Evolutionary conservation across 2,113 vertebrate genomes (phyloP).

Genomic region (Charina bottae): DNA sequence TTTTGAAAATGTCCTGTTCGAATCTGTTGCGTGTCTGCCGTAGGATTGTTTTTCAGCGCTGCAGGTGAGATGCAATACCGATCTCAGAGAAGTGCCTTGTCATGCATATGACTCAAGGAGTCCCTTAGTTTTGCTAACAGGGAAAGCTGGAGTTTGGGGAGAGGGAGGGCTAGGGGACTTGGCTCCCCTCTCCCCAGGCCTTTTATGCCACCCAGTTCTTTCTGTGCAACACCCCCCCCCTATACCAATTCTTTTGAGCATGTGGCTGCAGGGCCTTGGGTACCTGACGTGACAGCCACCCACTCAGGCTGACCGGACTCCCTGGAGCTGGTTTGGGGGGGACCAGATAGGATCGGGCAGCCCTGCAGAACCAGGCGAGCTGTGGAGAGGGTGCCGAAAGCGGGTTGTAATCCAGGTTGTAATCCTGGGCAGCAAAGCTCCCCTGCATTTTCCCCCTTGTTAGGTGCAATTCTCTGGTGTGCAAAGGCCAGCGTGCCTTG

Average conservation of each 20-base stretch:
- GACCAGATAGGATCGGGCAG: neutral
- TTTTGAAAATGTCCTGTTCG: too few relatives aligned
- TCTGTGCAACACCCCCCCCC: neutral
- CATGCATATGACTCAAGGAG: neutral
- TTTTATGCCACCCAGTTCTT: neutral
- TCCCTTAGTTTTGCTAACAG: neutral
- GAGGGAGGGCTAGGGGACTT: neutral
- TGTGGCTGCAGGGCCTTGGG: too few relatives aligned
- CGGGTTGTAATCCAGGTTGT: neutral
- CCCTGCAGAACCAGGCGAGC: neutral
- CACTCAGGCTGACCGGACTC: neutral
- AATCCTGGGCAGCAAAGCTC: neutral
- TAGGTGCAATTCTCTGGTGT: neutral
- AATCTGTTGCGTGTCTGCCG: neutral
- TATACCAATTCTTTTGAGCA: neutral
- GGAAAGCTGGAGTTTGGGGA: neutral
- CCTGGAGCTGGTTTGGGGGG: neutral
- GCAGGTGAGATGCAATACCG: neutral
- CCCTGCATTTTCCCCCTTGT: neutral
- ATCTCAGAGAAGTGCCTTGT: neutral
- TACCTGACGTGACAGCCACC: neutral
- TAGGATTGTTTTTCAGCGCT: neutral
- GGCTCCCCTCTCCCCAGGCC: neutral
- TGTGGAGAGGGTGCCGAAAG: accelerated
- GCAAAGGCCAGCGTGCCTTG: neutral